Evolutionary conservation across 2,888 invertebrate species (phyloP).

Genomic region (Buathra laborator): DNA sequence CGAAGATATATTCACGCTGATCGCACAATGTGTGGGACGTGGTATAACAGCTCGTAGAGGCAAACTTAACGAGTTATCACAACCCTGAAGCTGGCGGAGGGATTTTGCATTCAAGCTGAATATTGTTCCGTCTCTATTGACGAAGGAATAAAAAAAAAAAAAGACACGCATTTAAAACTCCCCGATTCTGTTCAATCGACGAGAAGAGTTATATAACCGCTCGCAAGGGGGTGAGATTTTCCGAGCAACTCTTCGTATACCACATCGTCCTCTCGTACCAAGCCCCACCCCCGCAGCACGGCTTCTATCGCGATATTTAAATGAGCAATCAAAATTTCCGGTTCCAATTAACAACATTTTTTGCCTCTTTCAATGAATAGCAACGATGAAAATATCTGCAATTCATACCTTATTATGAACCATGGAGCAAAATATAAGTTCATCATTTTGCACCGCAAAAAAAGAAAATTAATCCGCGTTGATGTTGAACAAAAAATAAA

Average conservation of each 20-base stretch:
- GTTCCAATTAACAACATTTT: constrained; percentile 14
- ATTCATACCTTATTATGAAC: neutral
- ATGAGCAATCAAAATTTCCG: neutral
- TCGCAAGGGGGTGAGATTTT: constrained; percentile 13
- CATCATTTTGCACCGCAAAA: neutral
- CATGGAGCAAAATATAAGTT: neutral
- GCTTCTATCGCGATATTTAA: constrained; percentile 13
- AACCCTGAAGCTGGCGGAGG: neutral
- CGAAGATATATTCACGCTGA: neutral
- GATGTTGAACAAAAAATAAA: neutral
- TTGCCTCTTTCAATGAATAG: neutral
- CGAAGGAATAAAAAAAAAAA: neutral
- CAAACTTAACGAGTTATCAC: neutral
- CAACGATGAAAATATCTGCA: neutral
- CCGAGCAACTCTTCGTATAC: neutral
- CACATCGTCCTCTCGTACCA: neutral
- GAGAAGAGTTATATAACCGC: neutral
- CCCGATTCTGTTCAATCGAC: constrained; percentile 5
- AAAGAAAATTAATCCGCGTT: neutral
- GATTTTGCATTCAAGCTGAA: neutral
- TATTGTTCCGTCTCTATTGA: neutral
- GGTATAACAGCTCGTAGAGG: neutral
- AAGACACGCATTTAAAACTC: neutral
- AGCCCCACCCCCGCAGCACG: too few relatives aligned
- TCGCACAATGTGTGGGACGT: neutral